These are phyloP conservation scores for Pammene aurita DNA, from an alignment of 2,888 invertebrate genomes.

Conservation along the genomic window DNA sequence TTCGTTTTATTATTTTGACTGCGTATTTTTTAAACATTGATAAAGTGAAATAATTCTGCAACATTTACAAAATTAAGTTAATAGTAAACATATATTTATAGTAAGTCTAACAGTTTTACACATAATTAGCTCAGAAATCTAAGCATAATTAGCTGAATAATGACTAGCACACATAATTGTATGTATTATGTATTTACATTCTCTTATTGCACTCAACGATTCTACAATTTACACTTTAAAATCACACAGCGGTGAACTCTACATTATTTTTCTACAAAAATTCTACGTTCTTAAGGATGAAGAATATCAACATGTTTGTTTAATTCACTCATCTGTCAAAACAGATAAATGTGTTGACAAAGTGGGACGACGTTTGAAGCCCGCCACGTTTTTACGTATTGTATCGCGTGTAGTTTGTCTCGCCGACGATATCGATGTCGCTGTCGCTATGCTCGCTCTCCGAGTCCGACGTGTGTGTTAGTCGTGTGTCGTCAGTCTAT, in stretches of 20 bases:
- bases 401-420: constrained; percentile 68
- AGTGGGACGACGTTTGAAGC: too few species aligned
- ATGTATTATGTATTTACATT: constrained; percentile 19
- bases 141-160: neutral
- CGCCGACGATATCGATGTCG: constrained; percentile 85
- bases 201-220: constrained; percentile 46
- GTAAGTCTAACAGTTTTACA: too few species aligned
- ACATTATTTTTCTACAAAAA: constrained; percentile 6
- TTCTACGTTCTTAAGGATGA: neutral
- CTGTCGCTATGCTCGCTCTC: constrained; percentile 85
- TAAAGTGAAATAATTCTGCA: too few species aligned
- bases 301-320: neutral
- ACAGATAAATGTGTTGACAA: too few species aligned
- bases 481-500: constrained; percentile 65
- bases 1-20: too few species aligned
- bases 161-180: constrained; percentile 14
- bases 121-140: too few species aligned
- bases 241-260: neutral
- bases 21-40: too few species aligned
- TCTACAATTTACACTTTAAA: neutral
- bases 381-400: constrained; percentile 53
- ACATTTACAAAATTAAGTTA: too few species aligned
- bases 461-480: constrained; percentile 73
- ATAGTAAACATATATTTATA: too few species aligned
- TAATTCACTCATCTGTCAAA: too few species aligned